Base-by-base conservation (phyloP, 2,113 vertebrate genomes). In the Halcyon senegalensis region DNA sequence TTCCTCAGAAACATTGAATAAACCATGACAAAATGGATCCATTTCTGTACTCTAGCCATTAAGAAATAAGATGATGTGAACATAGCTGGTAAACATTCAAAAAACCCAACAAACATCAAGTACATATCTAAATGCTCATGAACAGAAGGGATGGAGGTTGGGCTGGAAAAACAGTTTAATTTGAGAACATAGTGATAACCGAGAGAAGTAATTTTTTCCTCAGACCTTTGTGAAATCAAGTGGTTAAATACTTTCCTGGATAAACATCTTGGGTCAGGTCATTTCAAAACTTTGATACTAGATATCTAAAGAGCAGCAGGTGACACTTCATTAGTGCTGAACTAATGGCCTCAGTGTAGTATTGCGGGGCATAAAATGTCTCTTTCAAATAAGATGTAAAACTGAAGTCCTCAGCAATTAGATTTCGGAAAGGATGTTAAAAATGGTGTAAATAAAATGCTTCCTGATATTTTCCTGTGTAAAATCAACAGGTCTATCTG, bases 1-100 rank as follows among this genome's bases (percentile, higher is more conserved):
- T 96, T 96, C 68, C 66, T 73, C n/a, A 50, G 70, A 95, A 89
- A 70, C 44, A 76, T 63, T 87, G 62, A 82, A 43, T 76, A 83
- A 92, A 78, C 28, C 43, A 55, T 69, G 77, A 63, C 24, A 91
- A 94, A 94, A 85, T 25, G 6, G 16, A 92, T 84, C 13, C 2
- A 76, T 76, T 92, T 73, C 50, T 79, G 31, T 80, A 84, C 13
- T 90, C 15, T 18, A 87, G 66, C 27, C 58, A 53, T 66, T 84
- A 72, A 78, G 17, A 73, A 93, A 82, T 58, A 12, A 82, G 41
- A 89, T 67, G 23, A 15, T 84, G 15, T 66, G 39, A 69, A 89
- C 92, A 90, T 27, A 79, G 15, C 11, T 62, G 50, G 17, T 37
- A 93, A 91, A 76, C 51, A 66, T 78, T 16, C 25, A 53, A 53